These are phyloP conservation scores for Epinephelus awoara DNA, from an alignment of 2,797 vertebrate genomes.

Conservation along the genomic window DNA sequence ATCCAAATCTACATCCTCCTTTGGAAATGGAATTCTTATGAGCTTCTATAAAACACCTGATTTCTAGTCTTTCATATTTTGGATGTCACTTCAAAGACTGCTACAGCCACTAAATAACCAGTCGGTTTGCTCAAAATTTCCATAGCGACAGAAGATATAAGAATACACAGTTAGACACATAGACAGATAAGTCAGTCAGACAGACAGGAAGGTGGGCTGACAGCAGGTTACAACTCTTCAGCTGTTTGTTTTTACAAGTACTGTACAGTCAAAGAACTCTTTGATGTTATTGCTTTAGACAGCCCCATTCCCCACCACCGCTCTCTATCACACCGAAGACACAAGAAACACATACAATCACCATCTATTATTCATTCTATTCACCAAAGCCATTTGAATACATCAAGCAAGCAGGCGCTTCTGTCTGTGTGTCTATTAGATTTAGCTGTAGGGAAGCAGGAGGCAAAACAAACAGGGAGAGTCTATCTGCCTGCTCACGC, in stretches of 20 bases:
- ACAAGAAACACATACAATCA: slow-evolving; percentile 52
- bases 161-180: slow-evolving; percentile 3
- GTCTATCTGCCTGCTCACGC: slow-evolving; percentile 26
- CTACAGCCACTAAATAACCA: not conserved
- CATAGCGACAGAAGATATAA: not conserved
- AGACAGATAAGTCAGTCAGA: not conserved
- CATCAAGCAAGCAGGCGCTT: slow-evolving; percentile 42
- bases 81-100: not conserved
- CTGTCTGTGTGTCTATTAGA: slow-evolving; percentile 50
- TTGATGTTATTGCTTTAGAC: slow-evolving; percentile 58
- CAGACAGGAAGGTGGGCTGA: slow-evolving; percentile 18
- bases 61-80: not conserved
- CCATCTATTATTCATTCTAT: slow-evolving; percentile 68
- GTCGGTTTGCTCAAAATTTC: not conserved
- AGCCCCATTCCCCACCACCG: slow-evolving; percentile 44
- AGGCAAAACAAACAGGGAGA: slow-evolving; percentile 51
- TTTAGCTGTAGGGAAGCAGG: slow-evolving; percentile 49
- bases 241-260: slow-evolving; percentile 31
- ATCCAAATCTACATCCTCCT: not conserved
- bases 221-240: slow-evolving; percentile 13
- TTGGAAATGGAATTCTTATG: not conserved
- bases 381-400: slow-evolving; percentile 69
- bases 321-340: slow-evolving; percentile 36
- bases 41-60: not conserved
- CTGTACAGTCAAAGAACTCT: slow-evolving; percentile 20